Evolutionary conservation across 1,140 invertebrate genomes (phyloP).

Genomic region (Sitodiplosis mosellana): DNA sequence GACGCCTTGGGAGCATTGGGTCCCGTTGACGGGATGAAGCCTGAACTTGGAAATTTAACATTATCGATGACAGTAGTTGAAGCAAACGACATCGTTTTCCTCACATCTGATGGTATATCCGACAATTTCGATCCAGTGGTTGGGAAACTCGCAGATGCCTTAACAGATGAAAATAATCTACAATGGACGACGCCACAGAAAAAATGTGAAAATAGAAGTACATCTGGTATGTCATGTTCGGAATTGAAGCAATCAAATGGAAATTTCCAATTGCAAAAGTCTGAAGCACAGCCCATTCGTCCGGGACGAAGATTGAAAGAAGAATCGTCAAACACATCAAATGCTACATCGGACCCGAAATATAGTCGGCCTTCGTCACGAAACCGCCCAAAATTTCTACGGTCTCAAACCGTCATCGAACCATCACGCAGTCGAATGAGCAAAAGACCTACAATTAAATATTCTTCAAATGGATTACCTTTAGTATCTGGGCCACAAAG

Average conservation of each 20-base stretch:
- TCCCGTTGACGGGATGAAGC: constrained; percentile 73
- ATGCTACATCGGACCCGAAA: constrained; percentile 10
- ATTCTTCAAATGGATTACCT: constrained; percentile 38
- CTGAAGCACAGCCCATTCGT: neutral
- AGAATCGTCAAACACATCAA: constrained; percentile 8
- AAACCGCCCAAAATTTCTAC: constrained; percentile 23
- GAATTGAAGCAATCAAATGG: constrained; percentile 5
- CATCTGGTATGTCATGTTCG: constrained; percentile 16
- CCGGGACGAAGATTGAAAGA: neutral
- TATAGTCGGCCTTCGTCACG: constrained; percentile 7
- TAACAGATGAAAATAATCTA: constrained; percentile 14
- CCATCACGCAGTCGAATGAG: constrained; percentile 19
- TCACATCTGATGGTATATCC: constrained; percentile 82
- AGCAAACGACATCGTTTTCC: constrained; percentile 68
- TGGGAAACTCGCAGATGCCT: constrained; percentile 64
- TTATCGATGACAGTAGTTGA: constrained; percentile 74
- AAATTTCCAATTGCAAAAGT: neutral
- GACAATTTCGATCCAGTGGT: constrained; percentile 92
- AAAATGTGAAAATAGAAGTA: constrained; percentile 23
- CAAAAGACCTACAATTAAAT: constrained; percentile 15
- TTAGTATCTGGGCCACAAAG: constrained; percentile 61
- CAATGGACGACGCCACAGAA: neutral
- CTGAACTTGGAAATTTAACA: constrained; percentile 79
- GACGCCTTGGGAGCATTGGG: constrained; percentile 80
- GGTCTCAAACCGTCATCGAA: constrained; percentile 32